phyloP scores from a whole-genome alignment of 1,140 invertebrate species.

The Physella acuta region DNA sequence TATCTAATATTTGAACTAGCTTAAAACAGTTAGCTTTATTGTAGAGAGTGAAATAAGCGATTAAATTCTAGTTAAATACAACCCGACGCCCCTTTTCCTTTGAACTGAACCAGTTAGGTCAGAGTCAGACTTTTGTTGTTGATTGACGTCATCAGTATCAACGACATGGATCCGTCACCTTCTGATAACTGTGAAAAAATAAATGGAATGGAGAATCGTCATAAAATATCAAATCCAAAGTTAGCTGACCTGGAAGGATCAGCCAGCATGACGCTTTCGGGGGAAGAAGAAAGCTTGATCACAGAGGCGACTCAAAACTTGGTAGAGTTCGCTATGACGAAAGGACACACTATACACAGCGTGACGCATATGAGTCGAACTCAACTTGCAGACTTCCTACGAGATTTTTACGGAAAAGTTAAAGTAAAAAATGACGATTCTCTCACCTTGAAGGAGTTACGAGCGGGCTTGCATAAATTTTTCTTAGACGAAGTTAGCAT shows the following conservation, averaged over 20 bases:
- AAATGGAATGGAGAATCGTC: conserved; percentile 31
- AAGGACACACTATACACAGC: conserved; percentile 37
- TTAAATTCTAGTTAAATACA: background rate
- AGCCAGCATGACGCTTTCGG: conserved; percentile 29
- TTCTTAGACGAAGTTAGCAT: conserved; percentile 43
- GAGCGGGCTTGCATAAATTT: conserved; percentile 44
- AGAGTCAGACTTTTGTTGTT: conserved; percentile 19
- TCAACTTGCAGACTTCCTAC: conserved; percentile 45
- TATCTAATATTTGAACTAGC: no score
- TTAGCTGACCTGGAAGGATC: conserved; percentile 28
- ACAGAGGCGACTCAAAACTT: conserved; percentile 37
- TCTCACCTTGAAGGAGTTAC: conserved; percentile 35
- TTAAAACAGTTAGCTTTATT: no score
- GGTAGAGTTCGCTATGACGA: conserved; percentile 36
- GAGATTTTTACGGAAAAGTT: conserved; percentile 44
- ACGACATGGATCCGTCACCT: conserved; percentile 39
- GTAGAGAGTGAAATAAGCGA: no score
- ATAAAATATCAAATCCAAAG: conserved; percentile 29
- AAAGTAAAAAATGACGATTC: conserved; percentile 34
- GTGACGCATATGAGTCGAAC: conserved; percentile 38
- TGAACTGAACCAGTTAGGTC: background rate
- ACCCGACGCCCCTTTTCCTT: background rate
- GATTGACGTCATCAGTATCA: conserved; percentile 41
- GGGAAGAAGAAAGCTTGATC: conserved; percentile 34
- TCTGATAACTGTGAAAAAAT: conserved; percentile 30